Percentiles rank a stretch among this genome's conserved stretches.
Conservation (phyloP, 35 echinoderm and acorn worm species). For the Lytechinus pictus region DNA sequence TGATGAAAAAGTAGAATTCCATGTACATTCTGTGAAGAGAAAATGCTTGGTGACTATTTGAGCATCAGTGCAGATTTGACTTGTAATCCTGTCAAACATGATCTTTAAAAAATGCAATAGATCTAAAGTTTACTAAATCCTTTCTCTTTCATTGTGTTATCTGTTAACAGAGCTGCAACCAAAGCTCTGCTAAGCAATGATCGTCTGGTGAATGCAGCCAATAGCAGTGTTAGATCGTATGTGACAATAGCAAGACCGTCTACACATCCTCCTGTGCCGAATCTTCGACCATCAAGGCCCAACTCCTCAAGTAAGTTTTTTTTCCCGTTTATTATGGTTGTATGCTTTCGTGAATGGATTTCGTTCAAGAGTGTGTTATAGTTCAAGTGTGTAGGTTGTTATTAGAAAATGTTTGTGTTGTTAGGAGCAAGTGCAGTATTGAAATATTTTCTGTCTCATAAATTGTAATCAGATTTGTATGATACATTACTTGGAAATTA, state of each 20-base stretch:
- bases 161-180: conserved; percentile 71
- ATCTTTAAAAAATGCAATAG: not conserved
- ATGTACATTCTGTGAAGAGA: too few relatives aligned
- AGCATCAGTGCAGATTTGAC: too few relatives aligned
- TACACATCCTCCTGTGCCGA: conserved; percentile 59
- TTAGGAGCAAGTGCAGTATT: too few relatives aligned
- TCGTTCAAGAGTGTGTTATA: not conserved
- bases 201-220: conserved; percentile 86
- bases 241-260: conserved; percentile 91
- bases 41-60: too few relatives aligned
- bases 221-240: conserved; percentile 90
- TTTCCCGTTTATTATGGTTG: too few relatives aligned
- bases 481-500: too few relatives aligned
- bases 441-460: too few relatives aligned
- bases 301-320: conserved; percentile 82
- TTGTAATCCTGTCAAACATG: too few relatives aligned
- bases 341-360: too few relatives aligned
- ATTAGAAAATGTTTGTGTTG: too few relatives aligned
- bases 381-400: not conserved
- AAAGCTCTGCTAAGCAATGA: conserved; percentile 81
- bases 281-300: conserved; percentile 67
- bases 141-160: conserved; percentile 16
- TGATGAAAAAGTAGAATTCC: too few relatives aligned
- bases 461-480: too few relatives aligned
- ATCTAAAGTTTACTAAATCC: not conserved